phyloP scores from a whole-genome alignment of 2,888 invertebrate genomes.

The Protophormia terraenovae region DNA sequence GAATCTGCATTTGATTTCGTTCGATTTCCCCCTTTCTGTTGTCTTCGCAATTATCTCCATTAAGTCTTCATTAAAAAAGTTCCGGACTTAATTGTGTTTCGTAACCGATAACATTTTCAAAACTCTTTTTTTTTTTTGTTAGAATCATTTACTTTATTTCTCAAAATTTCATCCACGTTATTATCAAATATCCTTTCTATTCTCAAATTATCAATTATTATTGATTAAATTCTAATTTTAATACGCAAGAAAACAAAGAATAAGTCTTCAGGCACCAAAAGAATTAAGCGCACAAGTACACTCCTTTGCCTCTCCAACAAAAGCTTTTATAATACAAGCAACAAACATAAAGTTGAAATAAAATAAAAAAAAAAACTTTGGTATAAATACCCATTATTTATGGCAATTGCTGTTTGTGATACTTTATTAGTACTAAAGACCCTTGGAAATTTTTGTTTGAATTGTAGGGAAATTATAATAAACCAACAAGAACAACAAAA shows the following conservation, averaged over 20 bases:
- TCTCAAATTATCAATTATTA: conserved; percentile 72
- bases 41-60: too few species aligned
- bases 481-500: conserved; percentile 69
- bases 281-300: neutral
- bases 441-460: conserved; percentile 47
- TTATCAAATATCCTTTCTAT: neutral
- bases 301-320: neutral
- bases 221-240: conserved; percentile 79
- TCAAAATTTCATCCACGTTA: too few species aligned
- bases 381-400: conserved; percentile 80
- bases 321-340: conserved; percentile 15
- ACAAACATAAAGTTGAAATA: conserved; percentile 42
- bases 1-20: too few species aligned
- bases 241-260: conserved; percentile 65
- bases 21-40: too few species aligned
- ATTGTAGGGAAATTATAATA: conserved; percentile 59
- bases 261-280: conserved; percentile 34
- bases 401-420: conserved; percentile 80
- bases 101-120: too few species aligned
- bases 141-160: too few species aligned
- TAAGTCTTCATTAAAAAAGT: too few species aligned
- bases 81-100: too few species aligned
- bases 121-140: too few species aligned
- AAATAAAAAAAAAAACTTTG: conserved; percentile 51
- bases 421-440: conserved; percentile 73